Conservation (phyloP, 92 coral and sea anemone species). For the Zoanthus solanderi region DNA sequence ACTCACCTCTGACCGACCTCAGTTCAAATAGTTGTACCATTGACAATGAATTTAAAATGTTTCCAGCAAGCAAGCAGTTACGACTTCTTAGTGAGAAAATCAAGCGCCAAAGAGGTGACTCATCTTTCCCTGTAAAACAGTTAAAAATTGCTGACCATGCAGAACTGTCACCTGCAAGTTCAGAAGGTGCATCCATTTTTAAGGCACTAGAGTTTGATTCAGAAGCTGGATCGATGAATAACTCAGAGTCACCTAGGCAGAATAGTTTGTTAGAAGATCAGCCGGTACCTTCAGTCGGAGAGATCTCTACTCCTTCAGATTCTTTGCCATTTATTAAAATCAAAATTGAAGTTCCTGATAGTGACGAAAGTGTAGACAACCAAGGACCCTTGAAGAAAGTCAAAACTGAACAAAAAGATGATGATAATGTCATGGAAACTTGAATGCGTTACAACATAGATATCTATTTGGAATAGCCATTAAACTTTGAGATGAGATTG, state of each 20-base stretch:
- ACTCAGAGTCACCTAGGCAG: constrained; percentile 74
- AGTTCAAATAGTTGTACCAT: background rate
- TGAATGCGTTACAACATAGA: background rate
- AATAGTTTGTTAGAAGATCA: constrained; percentile 65
- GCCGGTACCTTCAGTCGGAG: background rate
- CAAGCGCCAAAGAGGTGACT: constrained; percentile 61
- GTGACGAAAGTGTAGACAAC: constrained; percentile 35
- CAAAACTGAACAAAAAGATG: constrained; percentile 68
- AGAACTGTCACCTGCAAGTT: constrained; percentile 78
- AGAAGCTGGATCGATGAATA: constrained; percentile 55
- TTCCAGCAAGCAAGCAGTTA: constrained; percentile 85
- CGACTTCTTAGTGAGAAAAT: constrained; percentile 79
- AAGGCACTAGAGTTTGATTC: constrained; percentile 82
- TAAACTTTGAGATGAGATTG: no score
- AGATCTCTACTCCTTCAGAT: constrained; percentile 46
- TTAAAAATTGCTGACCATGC: constrained; percentile 47
- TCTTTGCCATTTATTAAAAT: constrained; percentile 74
- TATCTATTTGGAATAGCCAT: no score
- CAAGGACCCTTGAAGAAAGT: constrained; percentile 68
- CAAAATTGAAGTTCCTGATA: constrained; percentile 68
- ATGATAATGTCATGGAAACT: constrained; percentile 31
- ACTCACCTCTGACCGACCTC: constrained; percentile 11
- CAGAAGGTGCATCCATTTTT: constrained; percentile 78
- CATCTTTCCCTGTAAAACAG: constrained; percentile 24
- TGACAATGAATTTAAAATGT: constrained; percentile 66